These are phyloP conservation scores for Ranitomeya imitator DNA, from an alignment of 2,113 vertebrate species.

Conservation along the genomic window DNA sequence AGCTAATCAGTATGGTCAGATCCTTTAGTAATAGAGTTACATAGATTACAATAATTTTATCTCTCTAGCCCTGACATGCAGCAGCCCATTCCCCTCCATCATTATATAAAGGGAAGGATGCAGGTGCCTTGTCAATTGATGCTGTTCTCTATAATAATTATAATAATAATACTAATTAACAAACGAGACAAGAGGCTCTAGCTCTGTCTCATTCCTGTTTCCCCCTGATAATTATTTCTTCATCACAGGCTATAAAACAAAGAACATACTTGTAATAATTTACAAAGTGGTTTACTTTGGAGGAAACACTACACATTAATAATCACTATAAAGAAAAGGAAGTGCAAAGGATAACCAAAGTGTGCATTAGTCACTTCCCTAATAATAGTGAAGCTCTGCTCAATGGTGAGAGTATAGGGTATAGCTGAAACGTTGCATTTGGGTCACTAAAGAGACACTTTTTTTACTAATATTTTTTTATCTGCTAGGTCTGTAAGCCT, in stretches of 20 bases:
- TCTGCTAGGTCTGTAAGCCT: no score
- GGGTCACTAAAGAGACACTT: no score
- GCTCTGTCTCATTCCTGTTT: conserved; percentile 37
- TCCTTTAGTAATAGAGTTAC: neutral
- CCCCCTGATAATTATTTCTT: conserved; percentile 46
- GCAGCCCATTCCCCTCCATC: neutral
- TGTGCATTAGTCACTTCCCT: neutral
- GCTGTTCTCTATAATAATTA: conserved; percentile 25
- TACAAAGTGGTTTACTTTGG: conserved; percentile 25
- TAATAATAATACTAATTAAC: conserved; percentile 51
- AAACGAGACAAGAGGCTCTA: conserved; percentile 12
- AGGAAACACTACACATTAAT: conserved; percentile 11
- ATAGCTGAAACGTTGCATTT: no score
- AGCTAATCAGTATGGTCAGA: neutral
- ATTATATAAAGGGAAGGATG: neutral
- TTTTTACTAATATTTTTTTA: no score
- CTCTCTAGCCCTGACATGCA: neutral
- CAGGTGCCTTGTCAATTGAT: conserved; percentile 39
- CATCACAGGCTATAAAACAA: conserved; percentile 43
- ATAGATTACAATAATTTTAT: neutral
- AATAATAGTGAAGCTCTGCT: no score
- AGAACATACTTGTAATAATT: conserved; percentile 49
- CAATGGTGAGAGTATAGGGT: no score
- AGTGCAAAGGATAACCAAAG: neutral
- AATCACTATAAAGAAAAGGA: conserved; percentile 1